Percentiles rank a stretch among this genome's conserved stretches.
Conservation (phyloP, 2,888 invertebrate species). For the Autographa gamma region DNA sequence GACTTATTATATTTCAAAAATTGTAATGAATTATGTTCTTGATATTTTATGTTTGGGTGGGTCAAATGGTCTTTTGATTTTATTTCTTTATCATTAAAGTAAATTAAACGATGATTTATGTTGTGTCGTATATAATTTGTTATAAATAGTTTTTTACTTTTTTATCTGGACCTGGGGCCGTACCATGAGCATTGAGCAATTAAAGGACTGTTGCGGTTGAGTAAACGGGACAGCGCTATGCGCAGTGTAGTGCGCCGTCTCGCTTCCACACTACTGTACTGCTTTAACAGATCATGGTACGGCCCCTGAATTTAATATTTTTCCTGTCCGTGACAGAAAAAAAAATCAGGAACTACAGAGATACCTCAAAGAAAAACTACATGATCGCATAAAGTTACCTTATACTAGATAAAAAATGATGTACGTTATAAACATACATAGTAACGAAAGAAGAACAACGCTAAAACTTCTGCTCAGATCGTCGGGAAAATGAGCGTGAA, state of each 20-base stretch:
- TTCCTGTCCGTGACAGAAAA: no score
- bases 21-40: background rate
- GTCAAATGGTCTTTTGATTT: background rate
- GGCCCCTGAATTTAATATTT: no score
- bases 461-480: conserved; percentile 49
- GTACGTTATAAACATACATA: conserved; percentile 22
- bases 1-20: conserved; percentile 14
- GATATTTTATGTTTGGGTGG: background rate
- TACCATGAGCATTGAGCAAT: no score
- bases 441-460: conserved; percentile 29
- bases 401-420: conserved; percentile 15
- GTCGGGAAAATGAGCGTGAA: conserved; percentile 46
- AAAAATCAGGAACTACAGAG: background rate
- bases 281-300: no score
- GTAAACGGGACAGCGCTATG: no score
- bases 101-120: background rate
- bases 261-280: no score
- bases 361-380: background rate
- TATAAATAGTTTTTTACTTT: background rate
- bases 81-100: background rate
- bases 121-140: background rate
- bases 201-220: no score
- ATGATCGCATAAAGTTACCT: background rate
- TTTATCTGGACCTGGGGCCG: no score
- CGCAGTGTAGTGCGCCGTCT: no score